Evolutionary conservation across 1,140 invertebrate species (phyloP).

Genomic region (Lordiphosa stackelbergi): DNA sequence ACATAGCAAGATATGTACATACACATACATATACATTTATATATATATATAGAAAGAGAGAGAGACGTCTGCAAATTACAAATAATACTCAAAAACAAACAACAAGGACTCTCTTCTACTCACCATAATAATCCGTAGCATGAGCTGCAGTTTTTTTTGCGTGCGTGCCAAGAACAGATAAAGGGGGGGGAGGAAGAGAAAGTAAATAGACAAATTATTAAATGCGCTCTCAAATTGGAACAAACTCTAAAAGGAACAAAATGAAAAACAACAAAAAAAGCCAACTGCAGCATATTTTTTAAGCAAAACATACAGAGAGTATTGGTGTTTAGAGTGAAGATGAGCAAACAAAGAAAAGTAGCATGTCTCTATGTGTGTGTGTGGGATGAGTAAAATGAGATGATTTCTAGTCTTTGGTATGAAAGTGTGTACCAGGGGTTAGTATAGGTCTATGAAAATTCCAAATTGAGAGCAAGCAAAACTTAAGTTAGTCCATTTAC

Average conservation of each 20-base stretch:
- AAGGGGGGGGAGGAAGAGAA: slow-evolving; percentile 47
- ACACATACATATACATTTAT: slow-evolving; percentile 10
- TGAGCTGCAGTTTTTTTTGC: slow-evolving; percentile 84
- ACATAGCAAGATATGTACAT: slow-evolving; percentile 1
- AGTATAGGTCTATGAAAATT: too few species aligned
- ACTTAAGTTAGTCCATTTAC: background rate
- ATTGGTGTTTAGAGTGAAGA: too few species aligned
- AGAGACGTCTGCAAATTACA: slow-evolving; percentile 38
- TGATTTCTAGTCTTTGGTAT: too few species aligned
- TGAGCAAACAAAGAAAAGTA: slow-evolving; percentile 3
- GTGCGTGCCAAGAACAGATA: slow-evolving; percentile 74
- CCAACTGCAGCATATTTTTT: too few species aligned
- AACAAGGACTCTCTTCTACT: slow-evolving; percentile 81
- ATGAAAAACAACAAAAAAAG: background rate
- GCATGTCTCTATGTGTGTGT: background rate
- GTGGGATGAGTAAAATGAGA: too few species aligned
- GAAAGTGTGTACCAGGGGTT: too few species aligned
- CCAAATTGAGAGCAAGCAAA: too few species aligned
- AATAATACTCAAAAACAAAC: slow-evolving; percentile 77
- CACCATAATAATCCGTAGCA: slow-evolving; percentile 99
- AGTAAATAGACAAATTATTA: slow-evolving; percentile 75
- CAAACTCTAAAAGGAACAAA: background rate
- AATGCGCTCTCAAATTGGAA: slow-evolving; percentile 44
- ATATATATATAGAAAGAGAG: background rate
- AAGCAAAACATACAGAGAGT: too few species aligned